Conservation (phyloP, 2,888 invertebrate genomes). For the Dicycla oo region DNA sequence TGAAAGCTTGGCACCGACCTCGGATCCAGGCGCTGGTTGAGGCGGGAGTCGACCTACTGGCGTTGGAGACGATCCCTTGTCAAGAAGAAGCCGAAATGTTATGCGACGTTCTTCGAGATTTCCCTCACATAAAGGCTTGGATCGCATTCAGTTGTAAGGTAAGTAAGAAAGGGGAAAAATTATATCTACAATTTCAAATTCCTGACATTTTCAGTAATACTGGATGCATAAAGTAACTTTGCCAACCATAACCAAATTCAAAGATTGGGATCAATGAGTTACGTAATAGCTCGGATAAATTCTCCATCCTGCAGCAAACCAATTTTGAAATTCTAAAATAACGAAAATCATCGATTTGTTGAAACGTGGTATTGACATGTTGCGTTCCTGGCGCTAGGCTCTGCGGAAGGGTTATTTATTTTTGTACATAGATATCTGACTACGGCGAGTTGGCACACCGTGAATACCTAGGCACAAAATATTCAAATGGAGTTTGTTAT, state of each 20-base stretch:
- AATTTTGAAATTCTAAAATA: constrained; percentile 60
- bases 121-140: constrained; percentile 95
- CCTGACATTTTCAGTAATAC: constrained; percentile 20
- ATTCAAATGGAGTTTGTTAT: constrained; percentile 60
- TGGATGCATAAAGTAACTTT: constrained; percentile 38
- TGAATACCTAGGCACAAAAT: constrained; percentile 47
- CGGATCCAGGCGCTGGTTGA: constrained; percentile 94
- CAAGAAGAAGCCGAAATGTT: constrained; percentile 96
- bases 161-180: constrained; percentile 35
- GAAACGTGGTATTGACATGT: constrained; percentile 55
- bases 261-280: constrained; percentile 46
- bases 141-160: constrained; percentile 97
- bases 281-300: constrained; percentile 56
- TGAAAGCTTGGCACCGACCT: constrained; percentile 96
- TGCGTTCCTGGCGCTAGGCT: constrained; percentile 35
- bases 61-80: constrained; percentile 98
- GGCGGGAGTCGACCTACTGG: constrained; percentile 95
- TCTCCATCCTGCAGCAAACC: constrained; percentile 26
- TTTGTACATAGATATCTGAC: constrained; percentile 55
- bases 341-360: constrained; percentile 53
- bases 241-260: constrained; percentile 46
- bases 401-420: constrained; percentile 53
- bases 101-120: constrained; percentile 94
- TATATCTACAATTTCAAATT: constrained; percentile 18
- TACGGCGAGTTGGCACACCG: constrained; percentile 33